Conservation (phyloP, 2,888 invertebrate species). For the Zelleria hepariella region DNA sequence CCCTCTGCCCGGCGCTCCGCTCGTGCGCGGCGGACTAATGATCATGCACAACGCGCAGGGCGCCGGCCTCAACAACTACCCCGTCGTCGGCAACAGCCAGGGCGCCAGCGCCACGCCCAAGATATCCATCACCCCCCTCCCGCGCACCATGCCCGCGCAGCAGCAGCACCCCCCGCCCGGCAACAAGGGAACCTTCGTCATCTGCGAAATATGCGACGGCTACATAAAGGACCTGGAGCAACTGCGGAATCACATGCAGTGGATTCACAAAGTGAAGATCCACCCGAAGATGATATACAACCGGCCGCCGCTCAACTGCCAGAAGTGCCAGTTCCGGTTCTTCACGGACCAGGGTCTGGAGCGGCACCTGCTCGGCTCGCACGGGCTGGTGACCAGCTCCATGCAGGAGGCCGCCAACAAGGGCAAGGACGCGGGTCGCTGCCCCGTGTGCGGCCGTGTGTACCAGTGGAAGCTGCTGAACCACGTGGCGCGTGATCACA, state of each 20-base stretch:
- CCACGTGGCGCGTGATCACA: conserved; percentile 93
- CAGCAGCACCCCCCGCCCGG: conserved; percentile 49
- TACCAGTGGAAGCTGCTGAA: conserved; percentile 94
- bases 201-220: conserved; percentile 97
- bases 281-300: conserved; percentile 97
- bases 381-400: conserved; percentile 94
- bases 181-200: conserved; percentile 89
- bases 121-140: conserved; percentile 92
- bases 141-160: conserved; percentile 74
- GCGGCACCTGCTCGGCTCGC: conserved; percentile 93
- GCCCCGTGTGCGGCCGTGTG: conserved; percentile 95
- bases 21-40: conserved; percentile 74
- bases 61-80: conserved; percentile 54
- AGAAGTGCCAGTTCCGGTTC: conserved; percentile 95
- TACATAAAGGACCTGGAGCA: conserved; percentile 97
- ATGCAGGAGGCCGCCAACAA: conserved; percentile 97
- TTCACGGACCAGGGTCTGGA: conserved; percentile 98
- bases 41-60: conserved; percentile 76
- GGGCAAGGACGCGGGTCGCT: conserved; percentile 93
- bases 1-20: conserved; percentile 59
- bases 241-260: conserved; percentile 96
- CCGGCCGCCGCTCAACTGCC: conserved; percentile 94
- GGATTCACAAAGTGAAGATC: conserved; percentile 97
- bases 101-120: conserved; percentile 80
- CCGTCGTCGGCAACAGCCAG: conserved; percentile 38